These are phyloP conservation scores for Rhodeus uyekii DNA, from an alignment of 2,797 vertebrate genomes.

Conservation along the genomic window DNA sequence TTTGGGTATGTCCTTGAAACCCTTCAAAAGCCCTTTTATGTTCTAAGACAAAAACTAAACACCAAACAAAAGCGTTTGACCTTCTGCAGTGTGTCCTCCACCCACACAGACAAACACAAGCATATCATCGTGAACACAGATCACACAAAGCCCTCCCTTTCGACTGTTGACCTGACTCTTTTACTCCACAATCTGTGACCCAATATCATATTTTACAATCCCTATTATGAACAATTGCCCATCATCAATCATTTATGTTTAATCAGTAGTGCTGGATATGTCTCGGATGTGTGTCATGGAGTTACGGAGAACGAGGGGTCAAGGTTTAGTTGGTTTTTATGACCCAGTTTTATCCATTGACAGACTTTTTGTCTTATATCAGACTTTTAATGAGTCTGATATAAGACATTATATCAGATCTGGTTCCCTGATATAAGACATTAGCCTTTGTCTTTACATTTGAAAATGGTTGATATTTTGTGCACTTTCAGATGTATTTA, in stretches of 20 bases:
- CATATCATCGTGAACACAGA: neutral
- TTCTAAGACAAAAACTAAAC: neutral
- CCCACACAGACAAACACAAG: constrained; percentile 2
- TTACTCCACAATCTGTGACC: neutral
- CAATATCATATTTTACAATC: constrained; percentile 5
- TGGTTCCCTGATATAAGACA: neutral
- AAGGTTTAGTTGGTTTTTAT: neutral
- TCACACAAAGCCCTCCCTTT: neutral
- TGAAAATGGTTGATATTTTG: neutral
- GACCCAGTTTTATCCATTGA: neutral
- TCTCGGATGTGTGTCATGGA: neutral
- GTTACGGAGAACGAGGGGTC: neutral
- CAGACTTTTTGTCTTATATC: too few relatives aligned
- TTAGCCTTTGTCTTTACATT: neutral
- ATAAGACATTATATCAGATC: too few relatives aligned
- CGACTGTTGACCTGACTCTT: constrained; percentile 47
- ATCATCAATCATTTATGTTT: constrained; percentile 22
- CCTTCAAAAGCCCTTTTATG: neutral
- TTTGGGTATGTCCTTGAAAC: neutral
- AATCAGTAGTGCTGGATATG: neutral
- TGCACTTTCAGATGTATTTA: neutral
- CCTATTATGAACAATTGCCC: neutral
- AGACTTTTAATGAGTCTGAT: too few relatives aligned
- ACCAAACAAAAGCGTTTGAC: neutral
- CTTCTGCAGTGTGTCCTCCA: neutral